Percentiles rank a stretch among this genome's conserved stretches.
Conservation (phyloP, 1,140 invertebrate genomes). For the Muscidifurax raptorellus region DNA sequence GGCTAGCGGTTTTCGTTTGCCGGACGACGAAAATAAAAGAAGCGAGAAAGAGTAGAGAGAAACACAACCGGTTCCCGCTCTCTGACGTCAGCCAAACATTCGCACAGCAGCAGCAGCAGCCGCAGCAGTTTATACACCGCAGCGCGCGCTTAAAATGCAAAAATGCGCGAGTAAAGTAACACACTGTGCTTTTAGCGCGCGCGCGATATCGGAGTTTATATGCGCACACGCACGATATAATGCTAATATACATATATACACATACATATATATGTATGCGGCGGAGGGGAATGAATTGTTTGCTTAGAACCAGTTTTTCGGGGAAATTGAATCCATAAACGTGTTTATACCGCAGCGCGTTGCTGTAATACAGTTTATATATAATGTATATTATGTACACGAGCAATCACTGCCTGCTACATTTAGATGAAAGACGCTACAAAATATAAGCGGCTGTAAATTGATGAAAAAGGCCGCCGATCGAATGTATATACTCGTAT, state of each 20-base stretch:
- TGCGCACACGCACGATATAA: not conserved
- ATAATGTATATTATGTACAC: not conserved
- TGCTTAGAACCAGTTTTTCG: not conserved
- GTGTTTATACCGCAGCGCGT: too few species aligned
- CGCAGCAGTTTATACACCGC: not conserved
- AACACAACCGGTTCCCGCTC: not conserved
- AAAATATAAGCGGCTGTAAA: too few species aligned
- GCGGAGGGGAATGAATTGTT: too few species aligned
- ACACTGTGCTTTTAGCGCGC: not conserved
- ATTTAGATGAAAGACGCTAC: not conserved
- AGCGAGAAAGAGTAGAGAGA: not conserved
- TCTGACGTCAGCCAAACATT: slow-evolving; percentile 4
- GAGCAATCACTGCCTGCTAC: not conserved
- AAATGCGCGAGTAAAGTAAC: not conserved
- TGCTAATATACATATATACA: not conserved
- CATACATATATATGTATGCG: too few species aligned
- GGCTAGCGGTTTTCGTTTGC: slow-evolving; percentile 69
- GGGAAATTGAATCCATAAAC: not conserved
- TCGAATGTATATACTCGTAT: too few species aligned
- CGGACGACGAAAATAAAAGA: slow-evolving; percentile 50
- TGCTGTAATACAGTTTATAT: not conserved
- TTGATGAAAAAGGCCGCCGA: not conserved
- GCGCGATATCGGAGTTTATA: not conserved
- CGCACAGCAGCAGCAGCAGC: not conserved
- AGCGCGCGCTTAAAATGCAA: not conserved